phyloP scores from a whole-genome alignment of 1,140 invertebrate genomes.

The Procambarus clarkii region DNA sequence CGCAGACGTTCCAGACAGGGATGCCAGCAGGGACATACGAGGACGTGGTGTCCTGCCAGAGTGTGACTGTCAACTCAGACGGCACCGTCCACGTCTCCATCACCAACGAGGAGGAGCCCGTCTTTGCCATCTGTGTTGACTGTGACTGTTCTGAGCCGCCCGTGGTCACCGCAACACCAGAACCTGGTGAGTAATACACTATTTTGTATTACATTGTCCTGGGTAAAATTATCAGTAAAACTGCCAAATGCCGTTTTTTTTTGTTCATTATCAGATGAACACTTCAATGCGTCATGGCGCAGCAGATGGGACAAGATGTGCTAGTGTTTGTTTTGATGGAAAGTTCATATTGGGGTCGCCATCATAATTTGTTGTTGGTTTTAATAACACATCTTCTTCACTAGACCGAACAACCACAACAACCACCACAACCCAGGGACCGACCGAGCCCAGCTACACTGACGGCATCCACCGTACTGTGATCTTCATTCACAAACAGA shows the following conservation, averaged over 20 bases:
- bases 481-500: slow-evolving; percentile 76
- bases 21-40: slow-evolving; percentile 88
- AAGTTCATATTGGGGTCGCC: too few species aligned
- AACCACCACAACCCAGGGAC: slow-evolving; percentile 57
- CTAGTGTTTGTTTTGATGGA: too few species aligned
- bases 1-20: slow-evolving; percentile 80
- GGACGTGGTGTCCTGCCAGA: slow-evolving; percentile 88
- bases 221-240: too few species aligned
- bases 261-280: too few species aligned
- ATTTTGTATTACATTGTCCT: too few species aligned
- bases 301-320: too few species aligned
- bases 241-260: too few species aligned
- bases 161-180: slow-evolving; percentile 57
- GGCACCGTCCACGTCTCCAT: slow-evolving; percentile 72
- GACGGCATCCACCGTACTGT: slow-evolving; percentile 74
- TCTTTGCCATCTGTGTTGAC: slow-evolving; percentile 73
- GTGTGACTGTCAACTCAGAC: slow-evolving; percentile 76
- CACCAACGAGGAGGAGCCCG: slow-evolving; percentile 72
- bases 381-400: not conserved
- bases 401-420: not conserved
- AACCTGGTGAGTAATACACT: slow-evolving; percentile 45
- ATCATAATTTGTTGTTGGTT: too few species aligned
- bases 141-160: slow-evolving; percentile 69
- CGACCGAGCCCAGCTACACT: slow-evolving; percentile 71
- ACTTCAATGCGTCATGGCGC: too few species aligned